Evolutionary conservation across 1,140 invertebrate species (phyloP), one percentile per base, ranked within the genome.

Genomic region (Globodera ellingtonae): DNA sequence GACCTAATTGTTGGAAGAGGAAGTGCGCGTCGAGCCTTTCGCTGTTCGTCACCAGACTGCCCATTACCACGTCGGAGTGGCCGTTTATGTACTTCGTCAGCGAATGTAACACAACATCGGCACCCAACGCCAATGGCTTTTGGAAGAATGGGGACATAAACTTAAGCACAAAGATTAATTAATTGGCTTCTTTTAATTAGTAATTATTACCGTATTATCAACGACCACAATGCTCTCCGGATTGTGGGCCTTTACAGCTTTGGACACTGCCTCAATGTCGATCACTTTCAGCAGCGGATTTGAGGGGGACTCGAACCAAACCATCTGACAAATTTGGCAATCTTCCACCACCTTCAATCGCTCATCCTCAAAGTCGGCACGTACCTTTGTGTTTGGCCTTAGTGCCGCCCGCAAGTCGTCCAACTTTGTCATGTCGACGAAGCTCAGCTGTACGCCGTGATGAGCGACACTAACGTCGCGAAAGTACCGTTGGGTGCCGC

Each of bases 81-180:
- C 97, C 97, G 90, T 98, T 98, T 93, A 98, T 96, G 87, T 98
- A 99, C 90, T 99, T 99, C 0, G 96, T 98, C 47, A 97, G 85
- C 0, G 97, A 99, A 91, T 98, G 97, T 82, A 95, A 90, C 1
- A 94, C 93, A 71, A 98, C 92, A 90, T 99, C 96, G 4, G 94
- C 96, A 10, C 97, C 97, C 47, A 97, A 91, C 24, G 93, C 92
- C 47, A 99, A 90, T 5, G 97, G 97, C 81, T 93, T 81, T 47
- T 50, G 66, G 46, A 72, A 75, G 21, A 47, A 67, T 46, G 44
- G 66, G 4, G 77, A 83, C 56, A 71, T 65, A 67, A 75, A 79
- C 46, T 65, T 7, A 71, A 44, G 73, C 9, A 69, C 52, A n/a
- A 6, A 6, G 70, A 5, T 6, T 6, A n/a, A 18, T 71, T 35